Conservation (phyloP, 2,888 invertebrate species). For the Sipha maydis region DNA sequence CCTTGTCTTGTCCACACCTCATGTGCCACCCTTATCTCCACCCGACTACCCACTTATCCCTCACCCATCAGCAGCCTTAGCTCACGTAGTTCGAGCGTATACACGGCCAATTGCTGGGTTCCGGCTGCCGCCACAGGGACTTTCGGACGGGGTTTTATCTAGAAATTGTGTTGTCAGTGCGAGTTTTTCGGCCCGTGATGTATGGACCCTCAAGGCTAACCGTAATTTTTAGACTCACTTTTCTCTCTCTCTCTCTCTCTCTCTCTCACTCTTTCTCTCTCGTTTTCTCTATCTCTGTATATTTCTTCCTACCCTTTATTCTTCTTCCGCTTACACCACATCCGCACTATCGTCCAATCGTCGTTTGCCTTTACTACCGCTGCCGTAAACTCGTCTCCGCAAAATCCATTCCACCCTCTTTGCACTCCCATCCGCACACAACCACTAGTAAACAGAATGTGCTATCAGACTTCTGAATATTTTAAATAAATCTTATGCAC, state of each 20-base stretch:
- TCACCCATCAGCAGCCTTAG: not conserved
- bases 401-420: not conserved
- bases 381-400: too few relatives aligned
- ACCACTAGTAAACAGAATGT: slow-evolving; percentile 2
- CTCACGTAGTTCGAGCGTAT: not conserved
- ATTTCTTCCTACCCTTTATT: not conserved
- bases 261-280: not conserved
- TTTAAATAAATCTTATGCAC: slow-evolving; percentile 44
- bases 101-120: slow-evolving; percentile 33
- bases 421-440: not conserved
- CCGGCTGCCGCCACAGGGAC: not conserved
- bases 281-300: not conserved
- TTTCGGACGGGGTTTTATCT: slow-evolving; percentile 47
- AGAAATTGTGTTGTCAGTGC: slow-evolving; percentile 56
- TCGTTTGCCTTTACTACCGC: not conserved
- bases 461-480: slow-evolving; percentile 20
- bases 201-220: slow-evolving; percentile 53
- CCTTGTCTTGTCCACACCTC: not conserved
- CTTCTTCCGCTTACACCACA: not conserved
- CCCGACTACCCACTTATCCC: not conserved
- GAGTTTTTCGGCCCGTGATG: slow-evolving; percentile 52
- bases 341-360: too few relatives aligned
- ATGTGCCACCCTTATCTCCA: too few relatives aligned
- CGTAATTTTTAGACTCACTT: slow-evolving; percentile 30
- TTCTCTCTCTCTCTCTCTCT: not conserved